Percentiles rank a stretch among this genome's conserved stretches.
Evolutionary conservation across 2,888 invertebrate genomes (phyloP).

Genomic region (Mesoligia furuncula): DNA sequence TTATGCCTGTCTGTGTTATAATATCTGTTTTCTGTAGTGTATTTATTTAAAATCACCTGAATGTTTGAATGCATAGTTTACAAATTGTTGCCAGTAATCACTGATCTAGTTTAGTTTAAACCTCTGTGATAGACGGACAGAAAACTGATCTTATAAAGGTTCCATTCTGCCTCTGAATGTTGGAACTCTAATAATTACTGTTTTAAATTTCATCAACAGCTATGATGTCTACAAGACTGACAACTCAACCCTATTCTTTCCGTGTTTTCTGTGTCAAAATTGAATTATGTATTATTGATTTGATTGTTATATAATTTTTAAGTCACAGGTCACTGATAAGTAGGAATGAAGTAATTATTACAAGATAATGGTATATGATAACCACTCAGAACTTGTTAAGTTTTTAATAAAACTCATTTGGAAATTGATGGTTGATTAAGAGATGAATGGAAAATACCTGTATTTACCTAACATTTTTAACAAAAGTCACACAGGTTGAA

Average conservation of each 20-base stretch:
- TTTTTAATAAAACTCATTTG: neutral
- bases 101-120: neutral
- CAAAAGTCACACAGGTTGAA: neutral
- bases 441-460: neutral
- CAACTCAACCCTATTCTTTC: neutral
- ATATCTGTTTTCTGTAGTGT: neutral
- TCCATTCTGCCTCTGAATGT: neutral
- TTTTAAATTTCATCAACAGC: neutral
- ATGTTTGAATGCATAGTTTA: neutral
- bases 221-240: neutral
- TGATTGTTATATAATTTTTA: constrained; percentile 4
- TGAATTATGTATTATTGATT: neutral
- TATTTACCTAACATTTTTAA: neutral
- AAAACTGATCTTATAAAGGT: neutral
- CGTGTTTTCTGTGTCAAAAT: neutral
- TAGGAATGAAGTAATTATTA: neutral
- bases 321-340: constrained; percentile 34
- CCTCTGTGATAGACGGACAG: neutral
- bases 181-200: neutral
- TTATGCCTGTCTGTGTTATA: neutral
- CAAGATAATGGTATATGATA: constrained; percentile 1
- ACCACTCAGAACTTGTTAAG: neutral
- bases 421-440: neutral
- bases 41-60: neutral
- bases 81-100: neutral